Conservation (phyloP, 2,797 vertebrate species). For the Pseudocheirus occidentalis region DNA sequence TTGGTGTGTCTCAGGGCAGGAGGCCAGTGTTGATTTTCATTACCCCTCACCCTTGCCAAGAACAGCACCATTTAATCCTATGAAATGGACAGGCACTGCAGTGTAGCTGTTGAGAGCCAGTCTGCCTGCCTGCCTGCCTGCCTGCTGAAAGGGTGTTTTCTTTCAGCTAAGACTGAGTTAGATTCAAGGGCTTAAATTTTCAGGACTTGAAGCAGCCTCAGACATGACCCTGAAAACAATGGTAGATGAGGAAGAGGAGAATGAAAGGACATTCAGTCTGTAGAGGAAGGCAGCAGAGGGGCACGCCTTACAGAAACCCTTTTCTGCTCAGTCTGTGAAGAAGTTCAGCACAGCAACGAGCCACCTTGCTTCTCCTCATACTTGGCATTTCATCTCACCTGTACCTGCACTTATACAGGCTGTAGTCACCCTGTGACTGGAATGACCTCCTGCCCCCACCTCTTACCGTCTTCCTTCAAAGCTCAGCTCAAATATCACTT, state of each 20-base stretch:
- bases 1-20: constrained; percentile 58
- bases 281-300: neutral
- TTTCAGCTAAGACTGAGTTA: constrained; percentile 66
- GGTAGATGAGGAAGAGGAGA: neutral
- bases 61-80: constrained; percentile 66
- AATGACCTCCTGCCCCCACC: neutral
- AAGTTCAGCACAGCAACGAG: neutral
- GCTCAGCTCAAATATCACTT: neutral
- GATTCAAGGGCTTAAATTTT: constrained; percentile 43
- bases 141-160: constrained; percentile 44
- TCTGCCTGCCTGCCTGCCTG: constrained; percentile 71
- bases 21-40: constrained; percentile 73
- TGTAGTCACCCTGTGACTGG: neutral
- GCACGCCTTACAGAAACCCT: neutral
- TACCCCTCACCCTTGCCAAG: constrained; percentile 74
- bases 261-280: neutral
- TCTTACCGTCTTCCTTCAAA: neutral
- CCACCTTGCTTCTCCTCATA: neutral
- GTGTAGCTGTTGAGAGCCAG: constrained; percentile 40
- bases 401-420: neutral
- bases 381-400: neutral
- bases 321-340: neutral
- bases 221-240: neutral
- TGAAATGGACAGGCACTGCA: constrained; percentile 61
- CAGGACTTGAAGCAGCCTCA: neutral